Conservation (phyloP, 2,113 vertebrate species). For the Paramormyrops kingsleyae region DNA sequence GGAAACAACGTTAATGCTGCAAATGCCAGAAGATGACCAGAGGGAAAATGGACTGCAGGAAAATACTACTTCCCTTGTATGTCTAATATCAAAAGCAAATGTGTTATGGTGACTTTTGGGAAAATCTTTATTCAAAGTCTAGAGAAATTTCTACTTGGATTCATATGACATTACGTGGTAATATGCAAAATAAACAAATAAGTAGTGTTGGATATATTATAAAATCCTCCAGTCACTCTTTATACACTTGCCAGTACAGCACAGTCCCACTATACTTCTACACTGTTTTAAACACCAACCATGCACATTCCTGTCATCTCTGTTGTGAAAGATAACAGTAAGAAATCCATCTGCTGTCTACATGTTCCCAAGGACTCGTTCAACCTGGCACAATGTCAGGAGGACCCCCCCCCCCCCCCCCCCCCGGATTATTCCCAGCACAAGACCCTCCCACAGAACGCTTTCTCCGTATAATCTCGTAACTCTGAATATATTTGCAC, state of each 20-base stretch:
- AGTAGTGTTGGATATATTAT: not conserved
- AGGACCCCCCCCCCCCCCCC: not conserved
- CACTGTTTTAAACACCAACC: not conserved
- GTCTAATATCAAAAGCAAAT: not conserved
- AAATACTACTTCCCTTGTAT: not conserved
- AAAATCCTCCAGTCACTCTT: not conserved
- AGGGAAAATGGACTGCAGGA: not conserved
- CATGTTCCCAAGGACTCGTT: not conserved
- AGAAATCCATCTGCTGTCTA: not conserved
- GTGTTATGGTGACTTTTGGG: not conserved
- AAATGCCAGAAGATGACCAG: not conserved
- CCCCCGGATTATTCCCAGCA: not conserved
- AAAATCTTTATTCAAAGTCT: not conserved
- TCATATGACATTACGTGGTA: not conserved
- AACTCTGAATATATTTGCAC: slow-evolving; percentile 14
- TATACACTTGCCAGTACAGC: not conserved
- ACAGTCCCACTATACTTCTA: not conserved
- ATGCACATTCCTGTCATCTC: not conserved
- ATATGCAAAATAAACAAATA: not conserved
- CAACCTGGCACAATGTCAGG: not conserved
- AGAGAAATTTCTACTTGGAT: not conserved
- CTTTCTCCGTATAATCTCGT: not conserved
- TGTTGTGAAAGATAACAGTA: not conserved
- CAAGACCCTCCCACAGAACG: not conserved
- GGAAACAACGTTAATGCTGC: not conserved